A percentile compares a stretch with the other conserved stretches of the same genome.
phyloP scores from a whole-genome alignment of 2,797 vertebrate species.

The Molossus molossus region DNA sequence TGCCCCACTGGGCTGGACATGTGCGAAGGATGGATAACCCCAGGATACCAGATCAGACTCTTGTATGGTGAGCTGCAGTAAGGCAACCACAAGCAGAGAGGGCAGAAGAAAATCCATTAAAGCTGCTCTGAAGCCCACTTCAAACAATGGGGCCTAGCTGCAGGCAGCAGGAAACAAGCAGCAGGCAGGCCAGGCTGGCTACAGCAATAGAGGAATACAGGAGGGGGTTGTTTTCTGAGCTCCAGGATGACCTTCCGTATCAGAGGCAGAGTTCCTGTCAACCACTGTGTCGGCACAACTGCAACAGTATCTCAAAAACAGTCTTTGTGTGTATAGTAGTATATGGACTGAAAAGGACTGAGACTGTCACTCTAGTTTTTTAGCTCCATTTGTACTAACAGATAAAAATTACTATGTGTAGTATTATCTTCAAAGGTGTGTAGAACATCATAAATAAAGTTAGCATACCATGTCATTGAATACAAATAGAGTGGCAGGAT shows the following conservation, averaged over 20 bases:
- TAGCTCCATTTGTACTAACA: slow-evolving; percentile 68
- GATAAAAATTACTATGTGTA: slow-evolving; percentile 82
- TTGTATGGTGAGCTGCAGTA: slow-evolving; percentile 63
- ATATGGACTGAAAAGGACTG: slow-evolving; percentile 61
- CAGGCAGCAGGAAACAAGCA: slow-evolving; percentile 80
- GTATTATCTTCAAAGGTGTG: slow-evolving; percentile 76
- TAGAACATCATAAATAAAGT: slow-evolving; percentile 79
- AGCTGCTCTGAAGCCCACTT: slow-evolving; percentile 74
- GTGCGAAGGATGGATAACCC: slow-evolving; percentile 81
- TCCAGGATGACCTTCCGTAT: slow-evolving; percentile 74
- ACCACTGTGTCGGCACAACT: slow-evolving; percentile 68
- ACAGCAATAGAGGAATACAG: slow-evolving; percentile 70
- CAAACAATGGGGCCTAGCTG: slow-evolving; percentile 79
- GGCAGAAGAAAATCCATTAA: slow-evolving; percentile 82
- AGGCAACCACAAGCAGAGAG: slow-evolving; percentile 75
- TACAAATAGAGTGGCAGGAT: slow-evolving; percentile 76
- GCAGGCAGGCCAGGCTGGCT: slow-evolving; percentile 70
- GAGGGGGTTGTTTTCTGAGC: slow-evolving; percentile 76
- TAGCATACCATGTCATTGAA: slow-evolving; percentile 71
- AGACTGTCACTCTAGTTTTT: slow-evolving; percentile 63
- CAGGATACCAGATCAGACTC: slow-evolving; percentile 77
- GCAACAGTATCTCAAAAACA: slow-evolving; percentile 72
- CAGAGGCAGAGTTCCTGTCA: slow-evolving; percentile 73
- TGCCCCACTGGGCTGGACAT: slow-evolving; percentile 76
- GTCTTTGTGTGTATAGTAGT: slow-evolving; percentile 65